Evolutionary conservation across 1,140 invertebrate species (phyloP).

Genomic region (Pseudobourletiella spinata): DNA sequence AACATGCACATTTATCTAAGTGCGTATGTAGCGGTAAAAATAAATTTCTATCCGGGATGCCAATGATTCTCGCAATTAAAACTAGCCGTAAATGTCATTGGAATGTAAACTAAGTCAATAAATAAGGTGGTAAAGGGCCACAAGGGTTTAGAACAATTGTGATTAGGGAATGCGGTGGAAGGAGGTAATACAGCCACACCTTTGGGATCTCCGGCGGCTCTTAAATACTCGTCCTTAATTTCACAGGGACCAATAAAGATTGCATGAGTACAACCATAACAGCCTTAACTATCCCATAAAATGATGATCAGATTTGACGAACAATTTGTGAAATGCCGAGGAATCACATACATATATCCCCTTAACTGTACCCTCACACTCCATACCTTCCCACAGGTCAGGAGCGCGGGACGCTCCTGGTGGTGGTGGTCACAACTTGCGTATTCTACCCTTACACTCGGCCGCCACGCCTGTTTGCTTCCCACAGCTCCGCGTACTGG

Average conservation of each 20-base stretch:
- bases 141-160: not conserved
- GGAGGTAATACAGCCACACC: not conserved
- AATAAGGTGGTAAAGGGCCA: not conserved
- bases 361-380: no score
- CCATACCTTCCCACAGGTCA: no score
- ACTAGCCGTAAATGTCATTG: slow-evolving; percentile 1
- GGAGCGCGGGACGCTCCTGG: not conserved
- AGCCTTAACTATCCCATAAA: not conserved
- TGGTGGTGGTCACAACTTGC: not conserved
- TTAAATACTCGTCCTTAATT: not conserved
- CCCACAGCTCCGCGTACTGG: not conserved
- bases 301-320: not conserved
- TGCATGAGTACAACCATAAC: not conserved
- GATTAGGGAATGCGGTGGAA: not conserved
- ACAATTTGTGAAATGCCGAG: not conserved
- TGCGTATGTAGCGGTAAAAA: not conserved
- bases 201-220: not conserved
- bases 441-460: not conserved
- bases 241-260: not conserved
- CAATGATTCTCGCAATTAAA: not conserved
- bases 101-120: slow-evolving; percentile 11
- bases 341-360: no score
- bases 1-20: no score
- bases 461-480: not conserved
- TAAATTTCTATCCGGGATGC: not conserved